These are phyloP conservation scores for Odontothrips loti DNA, from an alignment of 2,888 invertebrate genomes.

Conservation along the genomic window DNA sequence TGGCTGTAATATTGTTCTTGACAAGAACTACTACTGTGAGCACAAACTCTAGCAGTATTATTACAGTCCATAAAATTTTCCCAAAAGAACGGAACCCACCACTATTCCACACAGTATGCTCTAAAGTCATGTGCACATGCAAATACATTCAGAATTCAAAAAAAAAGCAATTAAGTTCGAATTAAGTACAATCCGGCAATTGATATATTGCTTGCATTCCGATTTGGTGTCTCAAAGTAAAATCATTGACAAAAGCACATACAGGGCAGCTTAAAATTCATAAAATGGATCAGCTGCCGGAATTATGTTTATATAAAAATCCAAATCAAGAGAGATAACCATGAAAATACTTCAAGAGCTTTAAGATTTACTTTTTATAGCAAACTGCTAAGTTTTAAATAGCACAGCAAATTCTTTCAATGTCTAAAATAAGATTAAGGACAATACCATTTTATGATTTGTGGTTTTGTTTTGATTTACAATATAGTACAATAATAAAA, in stretches of 20 bases:
- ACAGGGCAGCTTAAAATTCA: neutral
- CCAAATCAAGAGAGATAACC: neutral
- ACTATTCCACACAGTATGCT: neutral
- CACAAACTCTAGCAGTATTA: neutral
- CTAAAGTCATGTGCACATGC: neutral
- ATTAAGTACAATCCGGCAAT: neutral
- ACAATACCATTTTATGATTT: constrained; percentile 19
- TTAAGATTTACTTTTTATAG: neutral
- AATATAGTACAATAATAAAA: constrained; percentile 19
- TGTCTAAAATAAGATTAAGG: neutral
- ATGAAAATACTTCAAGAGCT: neutral
- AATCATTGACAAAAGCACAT: neutral
- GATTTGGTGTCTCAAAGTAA: neutral
- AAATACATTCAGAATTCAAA: neutral
- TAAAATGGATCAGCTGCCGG: neutral
- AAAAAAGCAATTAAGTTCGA: neutral
- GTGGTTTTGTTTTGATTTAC: constrained; percentile 16
- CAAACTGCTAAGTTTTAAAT: constrained; percentile 7
- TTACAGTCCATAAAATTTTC: neutral
- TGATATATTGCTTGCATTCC: neutral
- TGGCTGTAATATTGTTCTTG: too few relatives aligned
- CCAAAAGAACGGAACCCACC: neutral
- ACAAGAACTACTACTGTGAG: too few relatives aligned
- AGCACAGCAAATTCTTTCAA: neutral
- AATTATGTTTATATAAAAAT: neutral